Evolutionary conservation across 2,113 vertebrate species (phyloP).

Genomic region (Candoia aspera): DNA sequence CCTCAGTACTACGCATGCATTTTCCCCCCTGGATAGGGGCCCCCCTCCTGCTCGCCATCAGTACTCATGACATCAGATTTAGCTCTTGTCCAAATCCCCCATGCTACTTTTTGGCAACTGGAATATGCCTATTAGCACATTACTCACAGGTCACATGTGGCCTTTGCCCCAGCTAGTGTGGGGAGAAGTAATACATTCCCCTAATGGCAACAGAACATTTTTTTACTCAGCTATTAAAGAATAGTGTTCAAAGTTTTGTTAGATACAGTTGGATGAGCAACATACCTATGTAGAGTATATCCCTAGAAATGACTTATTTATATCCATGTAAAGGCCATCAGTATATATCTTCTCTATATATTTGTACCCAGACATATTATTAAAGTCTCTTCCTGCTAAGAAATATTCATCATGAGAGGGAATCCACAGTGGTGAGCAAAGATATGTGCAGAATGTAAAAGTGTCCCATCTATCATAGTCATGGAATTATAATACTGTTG

Average conservation of each 20-base stretch:
- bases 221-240: neutral
- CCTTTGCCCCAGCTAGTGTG: neutral
- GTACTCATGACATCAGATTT: neutral
- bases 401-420: neutral
- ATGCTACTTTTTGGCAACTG: neutral
- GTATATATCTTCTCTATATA: slow-evolving; percentile 2
- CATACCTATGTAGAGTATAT: neutral
- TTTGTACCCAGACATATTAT: slow-evolving; percentile 9
- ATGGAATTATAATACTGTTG: neutral
- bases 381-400: neutral
- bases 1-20: too few relatives aligned
- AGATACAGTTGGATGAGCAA: neutral
- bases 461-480: neutral
- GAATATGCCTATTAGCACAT: neutral
- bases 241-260: neutral
- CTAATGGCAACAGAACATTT: neutral
- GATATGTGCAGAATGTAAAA: slow-evolving; percentile 17
- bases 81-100: neutral
- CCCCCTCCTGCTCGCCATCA: too few relatives aligned
- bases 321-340: neutral
- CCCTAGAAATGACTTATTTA: slow-evolving; percentile 8
- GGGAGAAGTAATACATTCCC: neutral
- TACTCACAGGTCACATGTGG: neutral
- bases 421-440: neutral
- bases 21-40: too few relatives aligned